Percentiles rank a stretch among this genome's conserved stretches.
Conservation (phyloP, 2,113 vertebrate species). For the Osmerus eperlanus region DNA sequence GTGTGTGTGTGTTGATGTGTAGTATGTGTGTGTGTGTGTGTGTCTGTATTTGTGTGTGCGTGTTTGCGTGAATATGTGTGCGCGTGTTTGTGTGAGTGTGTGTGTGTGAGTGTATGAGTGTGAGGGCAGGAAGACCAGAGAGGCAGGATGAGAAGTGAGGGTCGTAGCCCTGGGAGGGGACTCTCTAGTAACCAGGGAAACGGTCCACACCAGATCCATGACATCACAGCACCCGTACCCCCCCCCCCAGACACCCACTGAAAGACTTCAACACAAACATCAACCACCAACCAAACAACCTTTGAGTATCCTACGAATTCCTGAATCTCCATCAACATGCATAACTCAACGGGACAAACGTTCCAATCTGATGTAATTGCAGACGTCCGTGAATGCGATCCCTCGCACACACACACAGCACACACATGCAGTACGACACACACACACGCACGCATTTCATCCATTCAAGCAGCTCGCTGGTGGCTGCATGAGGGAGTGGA, state of each 20-base stretch:
- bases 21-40: conserved; percentile 11
- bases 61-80: neutral
- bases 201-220: neutral
- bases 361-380: too few species aligned
- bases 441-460: neutral
- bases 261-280: neutral
- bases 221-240: neutral
- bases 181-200: neutral
- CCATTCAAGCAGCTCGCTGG: neutral
- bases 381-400: too few species aligned
- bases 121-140: conserved; percentile 32
- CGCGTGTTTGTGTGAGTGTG: neutral
- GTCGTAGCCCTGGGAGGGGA: conserved; percentile 21
- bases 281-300: neutral
- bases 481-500: neutral
- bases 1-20: neutral
- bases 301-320: too few species aligned
- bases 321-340: neutral
- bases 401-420: too few species aligned
- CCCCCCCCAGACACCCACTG: conserved; percentile 8
- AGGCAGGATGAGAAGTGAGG: conserved; percentile 25
- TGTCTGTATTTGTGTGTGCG: conserved; percentile 16
- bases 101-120: conserved; percentile 11
- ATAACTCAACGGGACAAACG: neutral
- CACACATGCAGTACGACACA: too few species aligned